Evolutionary conservation across 2,888 invertebrate genomes (phyloP).

Genomic region (Caenorhabditis panamensis): DNA sequence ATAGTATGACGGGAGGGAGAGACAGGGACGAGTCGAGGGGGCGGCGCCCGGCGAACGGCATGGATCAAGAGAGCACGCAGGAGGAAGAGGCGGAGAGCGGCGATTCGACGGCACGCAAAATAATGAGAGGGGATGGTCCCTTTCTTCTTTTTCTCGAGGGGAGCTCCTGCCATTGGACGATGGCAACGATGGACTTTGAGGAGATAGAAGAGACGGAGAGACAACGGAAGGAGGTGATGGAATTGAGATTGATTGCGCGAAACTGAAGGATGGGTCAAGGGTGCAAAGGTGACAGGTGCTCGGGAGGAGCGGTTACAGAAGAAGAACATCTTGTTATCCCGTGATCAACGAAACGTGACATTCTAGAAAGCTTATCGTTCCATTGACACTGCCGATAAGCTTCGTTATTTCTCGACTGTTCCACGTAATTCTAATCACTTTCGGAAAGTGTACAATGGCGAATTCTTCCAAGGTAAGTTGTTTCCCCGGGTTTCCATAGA

Average conservation of each 20-base stretch:
- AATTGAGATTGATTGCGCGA: constrained; percentile 61
- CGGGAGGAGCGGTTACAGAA: constrained; percentile 27
- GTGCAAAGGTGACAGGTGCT: constrained; percentile 49
- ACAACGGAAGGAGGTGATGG: constrained; percentile 39
- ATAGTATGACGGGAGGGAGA: constrained; percentile 34
- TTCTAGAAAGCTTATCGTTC: not conserved
- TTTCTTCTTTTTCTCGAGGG: constrained; percentile 13
- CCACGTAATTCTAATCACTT: not conserved
- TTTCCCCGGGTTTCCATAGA: not conserved
- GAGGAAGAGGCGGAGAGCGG: constrained; percentile 41
- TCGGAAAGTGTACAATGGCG: not conserved
- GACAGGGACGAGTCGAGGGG: constrained; percentile 51
- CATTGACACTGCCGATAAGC: not conserved
- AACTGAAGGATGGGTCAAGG: constrained; percentile 49
- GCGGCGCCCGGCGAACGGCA: constrained; percentile 61
- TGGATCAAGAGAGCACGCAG: constrained; percentile 16
- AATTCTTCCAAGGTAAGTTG: not conserved
- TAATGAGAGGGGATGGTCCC: constrained; percentile 55
- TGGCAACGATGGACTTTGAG: constrained; percentile 39
- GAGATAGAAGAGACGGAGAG: constrained; percentile 9
- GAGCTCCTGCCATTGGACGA: constrained; percentile 26
- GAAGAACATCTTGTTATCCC: not conserved
- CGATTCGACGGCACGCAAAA: constrained; percentile 51
- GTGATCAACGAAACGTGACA: not conserved
- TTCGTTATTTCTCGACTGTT: not conserved